Evolutionary conservation across 2,797 vertebrate species (phyloP), one percentile per base, ranked within the genome.

Genomic region (Gymnoscopelus braueri): DNA sequence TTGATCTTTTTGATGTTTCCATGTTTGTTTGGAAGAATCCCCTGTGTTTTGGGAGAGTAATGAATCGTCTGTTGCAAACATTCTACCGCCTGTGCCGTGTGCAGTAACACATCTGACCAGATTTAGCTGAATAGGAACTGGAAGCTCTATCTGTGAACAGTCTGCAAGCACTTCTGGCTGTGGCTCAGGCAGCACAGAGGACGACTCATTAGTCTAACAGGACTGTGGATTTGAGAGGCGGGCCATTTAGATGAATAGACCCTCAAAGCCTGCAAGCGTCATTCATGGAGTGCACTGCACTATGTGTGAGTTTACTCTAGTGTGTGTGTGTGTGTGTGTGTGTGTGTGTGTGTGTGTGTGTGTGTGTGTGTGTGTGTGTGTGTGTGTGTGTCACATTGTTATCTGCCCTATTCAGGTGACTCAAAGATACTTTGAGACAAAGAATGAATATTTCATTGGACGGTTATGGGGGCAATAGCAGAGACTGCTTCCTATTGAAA

Each of bases 391-490:
- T 86, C 75, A 62, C 68, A 82, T 54, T 79, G 84, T 86, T 91
- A 91, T 91, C 88, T 81, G 79, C 82, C 78, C 80, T 75, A 84
- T 83, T 77, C 72, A 74, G 74, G 64, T 59, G 63, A 89, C 76
- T 83, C 82, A 72, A 19, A 29, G 83, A 88, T 81, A 85, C 82
- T 85, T 74, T 72, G 80, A 87, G 88, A 92, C 82, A 82, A 89
- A 86, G 67, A 69, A 92, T 94, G 84, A 92, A 93, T 91, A 92
- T 92, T 93, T 94, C 84, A 92, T 90, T 71, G 85, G 76, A 60
- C 65, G 77, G 78, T 90, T 91, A 88, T 82, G 74, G 81, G 78
- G 80, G 74, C 86, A 87, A 89, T 78, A 73, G 79, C 86, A 84
- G 77, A 63, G 69, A 71, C 71, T 51, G 71, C 48, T 87, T 84